Evolutionary conservation across 2,797 vertebrate genomes (phyloP).

Genomic region (Sebastiscus tertius): DNA sequence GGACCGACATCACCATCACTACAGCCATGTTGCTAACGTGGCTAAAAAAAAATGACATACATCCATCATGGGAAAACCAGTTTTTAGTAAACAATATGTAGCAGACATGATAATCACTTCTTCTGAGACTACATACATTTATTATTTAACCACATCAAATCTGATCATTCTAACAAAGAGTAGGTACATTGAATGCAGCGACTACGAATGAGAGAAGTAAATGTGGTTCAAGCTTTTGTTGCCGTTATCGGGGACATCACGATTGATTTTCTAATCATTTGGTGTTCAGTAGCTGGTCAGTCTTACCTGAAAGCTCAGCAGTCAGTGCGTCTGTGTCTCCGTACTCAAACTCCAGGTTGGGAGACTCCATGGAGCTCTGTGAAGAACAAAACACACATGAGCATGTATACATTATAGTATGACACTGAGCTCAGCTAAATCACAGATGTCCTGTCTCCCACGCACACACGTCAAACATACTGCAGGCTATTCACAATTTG

Average conservation of each 20-base stretch:
- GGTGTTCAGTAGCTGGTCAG: not conserved
- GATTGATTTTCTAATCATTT: not conserved
- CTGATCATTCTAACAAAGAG: not conserved
- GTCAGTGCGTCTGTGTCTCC: slow-evolving; percentile 87
- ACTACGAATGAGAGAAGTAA: not conserved
- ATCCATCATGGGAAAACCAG: not conserved
- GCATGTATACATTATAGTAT: not conserved
- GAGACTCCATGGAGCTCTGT: slow-evolving; percentile 94
- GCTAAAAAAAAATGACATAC: not conserved
- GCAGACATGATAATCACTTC: not conserved
- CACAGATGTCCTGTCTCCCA: slow-evolving; percentile 39
- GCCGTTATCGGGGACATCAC: not conserved
- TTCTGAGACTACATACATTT: not conserved
- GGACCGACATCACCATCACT: not conserved
- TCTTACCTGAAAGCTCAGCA: slow-evolving; percentile 89
- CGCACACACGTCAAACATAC: slow-evolving; percentile 30
- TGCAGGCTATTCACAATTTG: slow-evolving; percentile 18
- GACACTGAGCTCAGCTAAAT: not conserved
- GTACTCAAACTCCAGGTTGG: slow-evolving; percentile 94
- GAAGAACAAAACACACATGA: slow-evolving; percentile 28
- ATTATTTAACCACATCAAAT: not conserved
- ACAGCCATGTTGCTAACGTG: not conserved
- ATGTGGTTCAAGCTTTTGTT: not conserved
- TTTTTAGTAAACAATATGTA: not conserved
- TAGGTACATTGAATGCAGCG: not conserved